Conservation (phyloP, 2,113 vertebrate species). For the Mormyrus iriodes region DNA sequence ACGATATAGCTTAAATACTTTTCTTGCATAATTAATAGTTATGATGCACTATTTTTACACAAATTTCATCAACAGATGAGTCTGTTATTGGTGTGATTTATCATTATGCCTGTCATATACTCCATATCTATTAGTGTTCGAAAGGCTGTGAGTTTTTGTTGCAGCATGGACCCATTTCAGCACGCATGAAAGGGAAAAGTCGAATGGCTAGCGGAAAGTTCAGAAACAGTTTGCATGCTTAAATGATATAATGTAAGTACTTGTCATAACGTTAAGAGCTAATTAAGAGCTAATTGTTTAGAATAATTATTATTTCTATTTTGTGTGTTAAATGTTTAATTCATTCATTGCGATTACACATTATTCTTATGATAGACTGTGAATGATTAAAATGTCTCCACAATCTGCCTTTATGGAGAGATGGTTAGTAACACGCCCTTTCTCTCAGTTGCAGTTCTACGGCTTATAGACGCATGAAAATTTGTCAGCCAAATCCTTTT, state of each 20-base stretch:
- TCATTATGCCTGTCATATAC: background rate
- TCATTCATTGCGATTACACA: too few relatives aligned
- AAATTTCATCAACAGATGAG: background rate
- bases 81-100: background rate
- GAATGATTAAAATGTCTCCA: too few relatives aligned
- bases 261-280: too few relatives aligned
- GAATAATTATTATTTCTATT: too few relatives aligned
- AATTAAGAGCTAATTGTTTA: too few relatives aligned
- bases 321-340: too few relatives aligned
- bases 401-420: background rate
- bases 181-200: background rate
- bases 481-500: background rate
- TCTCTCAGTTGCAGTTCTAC: background rate
- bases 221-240: too few relatives aligned
- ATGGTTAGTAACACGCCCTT: background rate
- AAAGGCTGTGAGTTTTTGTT: background rate
- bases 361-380: too few relatives aligned
- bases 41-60: background rate
- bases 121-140: background rate
- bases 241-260: too few relatives aligned
- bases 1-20: background rate
- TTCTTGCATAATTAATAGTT: background rate
- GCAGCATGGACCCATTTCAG: background rate
- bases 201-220: background rate
- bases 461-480: background rate